Conservation (phyloP, 2,888 invertebrate species). For the Tenthredo scrophulariae region DNA sequence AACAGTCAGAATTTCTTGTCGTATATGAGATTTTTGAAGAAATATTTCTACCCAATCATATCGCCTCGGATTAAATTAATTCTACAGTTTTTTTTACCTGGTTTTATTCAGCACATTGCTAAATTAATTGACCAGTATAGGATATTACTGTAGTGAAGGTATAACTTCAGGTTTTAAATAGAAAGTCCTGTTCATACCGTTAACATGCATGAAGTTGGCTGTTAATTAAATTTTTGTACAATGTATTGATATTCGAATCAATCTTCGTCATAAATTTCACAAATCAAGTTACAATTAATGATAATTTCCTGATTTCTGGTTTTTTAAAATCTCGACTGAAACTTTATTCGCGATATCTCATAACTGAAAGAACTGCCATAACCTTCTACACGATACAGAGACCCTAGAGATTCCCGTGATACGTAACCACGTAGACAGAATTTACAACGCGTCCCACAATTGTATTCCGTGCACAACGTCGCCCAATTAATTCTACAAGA, state of each 20-base stretch:
- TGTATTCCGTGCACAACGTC: slow-evolving; percentile 21
- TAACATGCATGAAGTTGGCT: background rate
- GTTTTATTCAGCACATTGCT: background rate
- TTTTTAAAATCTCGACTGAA: background rate
- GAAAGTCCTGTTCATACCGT: background rate
- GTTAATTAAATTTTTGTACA: background rate
- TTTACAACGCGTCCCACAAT: slow-evolving; percentile 33
- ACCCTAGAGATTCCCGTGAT: background rate
- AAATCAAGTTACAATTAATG: background rate
- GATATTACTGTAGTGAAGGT: background rate
- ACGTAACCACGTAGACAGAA: slow-evolving; percentile 1
- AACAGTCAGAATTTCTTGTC: background rate
- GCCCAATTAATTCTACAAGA: slow-evolving; percentile 34
- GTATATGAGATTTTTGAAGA: background rate
- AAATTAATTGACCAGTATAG: background rate
- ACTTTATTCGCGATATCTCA: background rate
- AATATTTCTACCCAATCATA: background rate
- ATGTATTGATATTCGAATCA: background rate
- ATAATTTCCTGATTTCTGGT: background rate
- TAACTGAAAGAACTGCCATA: background rate
- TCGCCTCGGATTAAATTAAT: background rate
- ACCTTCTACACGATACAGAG: background rate
- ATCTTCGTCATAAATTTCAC: background rate
- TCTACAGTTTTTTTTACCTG: background rate
- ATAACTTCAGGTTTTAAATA: background rate